Conservation (phyloP, 2,797 vertebrate genomes). For the Brachymystax lenok region DNA sequence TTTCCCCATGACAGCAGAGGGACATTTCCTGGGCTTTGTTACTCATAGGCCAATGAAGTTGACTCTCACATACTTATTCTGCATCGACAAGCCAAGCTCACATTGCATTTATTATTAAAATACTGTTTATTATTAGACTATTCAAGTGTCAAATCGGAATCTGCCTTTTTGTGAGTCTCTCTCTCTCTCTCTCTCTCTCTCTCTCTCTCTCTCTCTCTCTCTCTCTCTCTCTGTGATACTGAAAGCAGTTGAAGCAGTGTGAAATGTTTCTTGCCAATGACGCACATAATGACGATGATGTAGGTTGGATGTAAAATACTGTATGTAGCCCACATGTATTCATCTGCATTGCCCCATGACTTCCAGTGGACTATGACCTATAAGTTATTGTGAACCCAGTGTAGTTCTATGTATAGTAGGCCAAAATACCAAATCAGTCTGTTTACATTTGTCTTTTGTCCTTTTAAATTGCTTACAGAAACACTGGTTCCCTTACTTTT, state of each 20-base stretch:
- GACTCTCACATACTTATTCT: background rate
- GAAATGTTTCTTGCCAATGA: background rate
- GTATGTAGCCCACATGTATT: background rate
- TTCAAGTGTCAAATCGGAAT: background rate
- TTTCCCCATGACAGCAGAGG: background rate
- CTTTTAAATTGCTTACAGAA: background rate
- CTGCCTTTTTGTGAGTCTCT: background rate
- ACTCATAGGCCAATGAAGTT: background rate
- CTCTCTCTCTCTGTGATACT: background rate
- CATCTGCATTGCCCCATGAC: background rate
- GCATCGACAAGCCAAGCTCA: background rate
- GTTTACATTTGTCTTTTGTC: background rate
- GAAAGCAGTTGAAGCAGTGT: background rate
- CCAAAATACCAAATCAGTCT: background rate
- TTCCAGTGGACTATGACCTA: background rate
- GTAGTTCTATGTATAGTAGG: background rate
- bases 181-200: background rate
- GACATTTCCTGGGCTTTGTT: background rate
- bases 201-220: background rate
- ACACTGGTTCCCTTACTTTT: constrained; percentile 17
- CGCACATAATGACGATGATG: background rate
- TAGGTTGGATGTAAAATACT: background rate
- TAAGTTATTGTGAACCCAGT: background rate
- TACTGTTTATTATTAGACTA: background rate
- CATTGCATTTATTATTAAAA: background rate